These are phyloP conservation scores for Alcedo atthis DNA, from an alignment of 2,797 vertebrate species.

Conservation along the genomic window DNA sequence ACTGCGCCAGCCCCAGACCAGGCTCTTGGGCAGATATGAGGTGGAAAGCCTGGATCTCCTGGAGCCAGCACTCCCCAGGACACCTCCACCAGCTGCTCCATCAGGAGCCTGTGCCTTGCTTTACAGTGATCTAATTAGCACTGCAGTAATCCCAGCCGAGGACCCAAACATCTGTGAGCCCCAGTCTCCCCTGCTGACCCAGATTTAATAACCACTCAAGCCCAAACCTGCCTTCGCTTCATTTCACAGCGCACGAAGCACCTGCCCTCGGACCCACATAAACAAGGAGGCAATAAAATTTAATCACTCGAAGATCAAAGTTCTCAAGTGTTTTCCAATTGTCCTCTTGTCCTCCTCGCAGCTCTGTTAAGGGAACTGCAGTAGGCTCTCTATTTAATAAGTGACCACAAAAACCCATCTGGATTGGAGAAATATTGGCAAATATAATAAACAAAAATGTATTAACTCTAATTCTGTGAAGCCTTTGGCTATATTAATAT, in stretches of 20 bases:
- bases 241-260: fast-evolving
- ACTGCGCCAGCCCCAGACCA: neutral
- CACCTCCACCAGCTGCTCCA: neutral
- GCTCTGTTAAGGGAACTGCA: neutral
- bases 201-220: fast-evolving
- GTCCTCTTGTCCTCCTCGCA: neutral
- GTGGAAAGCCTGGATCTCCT: fast-evolving
- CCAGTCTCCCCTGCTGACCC: neutral
- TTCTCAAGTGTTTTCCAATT: neutral
- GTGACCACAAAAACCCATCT: neutral
- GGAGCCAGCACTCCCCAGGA: fast-evolving
- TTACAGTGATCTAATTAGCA: neutral
- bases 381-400: neutral
- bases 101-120: neutral
- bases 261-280: fast-evolving
- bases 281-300: neutral
- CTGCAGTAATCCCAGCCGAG: neutral
- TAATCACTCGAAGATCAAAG: neutral
- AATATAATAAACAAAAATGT: conserved; percentile 68
- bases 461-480: conserved; percentile 79
- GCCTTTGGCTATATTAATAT: conserved; percentile 85
- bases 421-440: conserved; percentile 50
- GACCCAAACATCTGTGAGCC: neutral
- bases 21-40: neutral
- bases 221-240: neutral